Conservation (phyloP, 2,113 vertebrate genomes). For the Formicarius rufipectus region DNA sequence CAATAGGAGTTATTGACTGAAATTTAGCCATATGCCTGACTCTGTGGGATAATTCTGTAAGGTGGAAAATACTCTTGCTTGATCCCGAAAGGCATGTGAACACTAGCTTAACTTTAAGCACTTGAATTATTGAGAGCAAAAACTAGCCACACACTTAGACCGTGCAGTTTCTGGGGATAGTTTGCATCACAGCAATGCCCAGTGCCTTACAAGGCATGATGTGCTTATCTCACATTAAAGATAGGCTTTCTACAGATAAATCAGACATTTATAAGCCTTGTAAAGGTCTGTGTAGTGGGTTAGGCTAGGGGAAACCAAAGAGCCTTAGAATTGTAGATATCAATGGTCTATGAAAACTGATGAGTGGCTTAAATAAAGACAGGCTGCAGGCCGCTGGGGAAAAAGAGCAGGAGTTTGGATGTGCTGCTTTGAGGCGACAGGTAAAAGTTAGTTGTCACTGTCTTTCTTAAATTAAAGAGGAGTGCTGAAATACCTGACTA, state of each 20-base stretch:
- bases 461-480: neutral
- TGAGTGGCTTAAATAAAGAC: neutral
- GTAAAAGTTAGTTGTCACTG: neutral
- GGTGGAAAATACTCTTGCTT: neutral
- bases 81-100: neutral
- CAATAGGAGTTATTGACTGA: neutral
- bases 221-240: neutral
- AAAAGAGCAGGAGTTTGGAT: neutral
- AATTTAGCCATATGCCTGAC: neutral
- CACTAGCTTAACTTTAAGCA: neutral
- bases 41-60: neutral
- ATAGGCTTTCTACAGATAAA: neutral
- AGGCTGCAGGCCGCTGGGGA: neutral
- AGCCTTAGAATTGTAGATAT: neutral
- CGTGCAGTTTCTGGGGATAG: neutral
- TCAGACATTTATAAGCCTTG: neutral
- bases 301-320: neutral
- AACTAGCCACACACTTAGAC: neutral
- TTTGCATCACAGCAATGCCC: neutral
- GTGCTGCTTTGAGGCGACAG: neutral
- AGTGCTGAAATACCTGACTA: neutral
- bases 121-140: neutral
- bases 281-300: neutral
- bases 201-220: neutral
- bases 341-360: neutral